Conservation (phyloP, 1,140 invertebrate species). For the Drosophila parabipectinata region DNA sequence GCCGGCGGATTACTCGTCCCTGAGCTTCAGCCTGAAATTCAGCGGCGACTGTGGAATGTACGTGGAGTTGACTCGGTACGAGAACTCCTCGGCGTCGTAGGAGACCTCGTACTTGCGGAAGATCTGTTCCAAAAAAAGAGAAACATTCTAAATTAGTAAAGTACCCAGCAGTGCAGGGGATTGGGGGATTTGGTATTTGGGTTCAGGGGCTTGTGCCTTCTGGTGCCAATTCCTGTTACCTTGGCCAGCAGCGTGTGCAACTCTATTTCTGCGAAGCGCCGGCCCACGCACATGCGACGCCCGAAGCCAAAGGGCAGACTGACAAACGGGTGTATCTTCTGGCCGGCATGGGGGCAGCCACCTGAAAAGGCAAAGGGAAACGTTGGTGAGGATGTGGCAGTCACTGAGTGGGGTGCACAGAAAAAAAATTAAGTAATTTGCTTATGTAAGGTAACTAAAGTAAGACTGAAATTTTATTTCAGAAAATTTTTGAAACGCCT, state of each 20-base stretch:
- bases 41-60: slow-evolving; percentile 89
- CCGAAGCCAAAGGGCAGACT: slow-evolving; percentile 93
- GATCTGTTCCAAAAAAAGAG: slow-evolving; percentile 85
- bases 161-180: background rate
- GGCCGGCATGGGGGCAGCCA: slow-evolving; percentile 73
- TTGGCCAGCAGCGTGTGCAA: slow-evolving; percentile 89
- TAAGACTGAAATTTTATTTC: too few species aligned
- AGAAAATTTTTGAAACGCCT: too few species aligned
- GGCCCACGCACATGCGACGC: slow-evolving; percentile 91
- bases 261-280: slow-evolving; percentile 92
- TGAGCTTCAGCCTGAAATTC: slow-evolving; percentile 86
- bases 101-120: slow-evolving; percentile 88
- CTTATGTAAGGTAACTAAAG: too few species aligned
- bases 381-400: background rate
- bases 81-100: slow-evolving; percentile 87
- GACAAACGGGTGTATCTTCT: slow-evolving; percentile 89
- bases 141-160: slow-evolving; percentile 29
- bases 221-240: slow-evolving; percentile 45
- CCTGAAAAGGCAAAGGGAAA: slow-evolving; percentile 17
- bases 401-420: background rate
- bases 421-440: background rate
- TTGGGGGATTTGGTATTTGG: background rate
- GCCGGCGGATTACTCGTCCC: slow-evolving; percentile 61
- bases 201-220: background rate
- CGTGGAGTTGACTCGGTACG: slow-evolving; percentile 89